Evolutionary conservation across 2,888 invertebrate species (phyloP), one percentile per base, ranked within the genome.

Genomic region (Cacoxenus indagator): DNA sequence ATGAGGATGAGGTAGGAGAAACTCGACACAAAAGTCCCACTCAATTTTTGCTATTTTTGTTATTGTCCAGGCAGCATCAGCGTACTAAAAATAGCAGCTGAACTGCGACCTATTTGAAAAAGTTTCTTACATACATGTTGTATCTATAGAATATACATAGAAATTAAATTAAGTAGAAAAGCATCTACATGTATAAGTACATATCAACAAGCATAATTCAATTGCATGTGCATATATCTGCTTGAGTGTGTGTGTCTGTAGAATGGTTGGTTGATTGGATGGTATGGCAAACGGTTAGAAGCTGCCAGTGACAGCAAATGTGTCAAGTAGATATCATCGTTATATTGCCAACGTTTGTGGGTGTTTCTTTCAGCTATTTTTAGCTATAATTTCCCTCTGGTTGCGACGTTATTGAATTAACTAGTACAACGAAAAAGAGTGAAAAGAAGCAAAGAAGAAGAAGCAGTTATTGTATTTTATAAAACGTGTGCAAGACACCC

Each of bases 61-160:
- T 2, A 14, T 29, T 57, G 29, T 29, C 57, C n/a, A 57, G 57
- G 29, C 57, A 57, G 14, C 57, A 57, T 29, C 14, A 27, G 11
- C 26, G 9, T 5, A 4, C 45, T 43, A 62, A 31, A 62, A 62
- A 62, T 45, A 62, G 61, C 11, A 37, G 14, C 24, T 62, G 45
- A 62, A 19, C 61, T 62, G 24, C 45, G 61, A 62, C 61, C 61
- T 62, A 62, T 62, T 62, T 62, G 61, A 37, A 37, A n/a, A n/a
- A 37, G 37, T 14, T 4, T 11, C 37, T 37, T 37, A 14, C 37
- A 37, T 37, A 37, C 1, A 11, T 37, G 2, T 11, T 37, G 37
- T 37, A 37, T 37, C 37, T 37, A 37, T 37, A 37, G 37, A 11
- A 14, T 37, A 5, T 8, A 14, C 14, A 9, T 31, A 31, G 31